Percentiles rank a stretch among this genome's conserved stretches.
Evolutionary conservation across 1,140 invertebrate species (phyloP).

Genomic region (Stenopsyche tienmushanensis): DNA sequence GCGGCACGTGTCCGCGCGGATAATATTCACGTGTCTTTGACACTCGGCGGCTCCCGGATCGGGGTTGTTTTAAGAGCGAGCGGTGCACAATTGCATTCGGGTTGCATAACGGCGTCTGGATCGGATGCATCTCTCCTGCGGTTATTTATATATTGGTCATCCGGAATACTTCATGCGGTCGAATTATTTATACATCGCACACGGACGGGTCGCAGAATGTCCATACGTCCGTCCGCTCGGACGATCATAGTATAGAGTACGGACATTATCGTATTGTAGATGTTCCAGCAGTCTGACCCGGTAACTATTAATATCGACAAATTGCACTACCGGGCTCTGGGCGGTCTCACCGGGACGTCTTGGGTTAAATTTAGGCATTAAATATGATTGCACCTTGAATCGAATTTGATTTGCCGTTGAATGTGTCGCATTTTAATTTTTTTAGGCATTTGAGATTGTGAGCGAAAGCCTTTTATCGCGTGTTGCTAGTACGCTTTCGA

Average conservation of each 20-base stretch:
- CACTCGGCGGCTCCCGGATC: background rate
- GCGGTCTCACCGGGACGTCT: background rate
- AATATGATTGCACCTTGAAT: too few relatives aligned
- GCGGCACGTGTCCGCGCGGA: background rate
- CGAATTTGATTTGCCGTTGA: too few relatives aligned
- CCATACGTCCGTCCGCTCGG: background rate
- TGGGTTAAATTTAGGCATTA: too few relatives aligned
- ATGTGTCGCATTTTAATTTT: too few relatives aligned
- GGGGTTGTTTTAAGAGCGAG: background rate
- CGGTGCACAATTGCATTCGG: too few relatives aligned
- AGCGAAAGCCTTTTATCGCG: conserved; percentile 3
- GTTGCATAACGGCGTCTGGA: background rate
- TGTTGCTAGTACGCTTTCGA: background rate
- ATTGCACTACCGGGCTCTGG: conserved; percentile 13
- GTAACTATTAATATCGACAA: conserved; percentile 26
- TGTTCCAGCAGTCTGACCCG: conserved; percentile 23
- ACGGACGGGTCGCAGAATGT: background rate
- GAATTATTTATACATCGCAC: conserved; percentile 9
- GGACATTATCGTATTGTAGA: conserved; percentile 17
- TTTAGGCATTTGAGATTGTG: background rate
- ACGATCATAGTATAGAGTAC: background rate
- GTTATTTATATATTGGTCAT: conserved; percentile 3
- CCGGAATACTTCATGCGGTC: conserved; percentile 14
- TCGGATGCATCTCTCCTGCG: background rate
- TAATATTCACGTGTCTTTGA: background rate